phyloP scores from a whole-genome alignment of 2,113 vertebrate species.

The Climacteris rufus region DNA sequence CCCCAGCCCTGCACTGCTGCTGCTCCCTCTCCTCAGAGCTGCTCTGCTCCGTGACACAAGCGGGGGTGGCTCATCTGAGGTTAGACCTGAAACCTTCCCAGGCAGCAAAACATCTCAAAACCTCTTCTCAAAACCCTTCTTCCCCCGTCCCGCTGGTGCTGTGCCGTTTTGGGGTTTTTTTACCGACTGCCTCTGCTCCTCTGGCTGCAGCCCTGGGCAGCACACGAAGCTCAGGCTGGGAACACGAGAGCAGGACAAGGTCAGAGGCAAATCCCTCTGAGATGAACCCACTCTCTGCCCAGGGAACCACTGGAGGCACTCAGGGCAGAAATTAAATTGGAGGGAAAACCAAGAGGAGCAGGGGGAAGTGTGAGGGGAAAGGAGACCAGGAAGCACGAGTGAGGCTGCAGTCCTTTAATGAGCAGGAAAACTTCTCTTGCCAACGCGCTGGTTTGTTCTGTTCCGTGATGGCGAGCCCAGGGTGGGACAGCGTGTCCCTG shows the following conservation, averaged over 20 bases:
- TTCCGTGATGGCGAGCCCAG: neutral
- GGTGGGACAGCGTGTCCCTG: neutral
- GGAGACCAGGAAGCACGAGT: neutral
- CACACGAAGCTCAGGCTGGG: accelerated
- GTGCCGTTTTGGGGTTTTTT: neutral
- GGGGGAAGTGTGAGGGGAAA: neutral
- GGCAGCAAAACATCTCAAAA: neutral
- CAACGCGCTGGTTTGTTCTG: neutral
- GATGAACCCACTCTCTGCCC: neutral
- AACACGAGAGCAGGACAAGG: neutral
- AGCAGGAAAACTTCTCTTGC: neutral
- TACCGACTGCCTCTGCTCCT: neutral
- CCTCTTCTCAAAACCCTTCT: too few relatives aligned
- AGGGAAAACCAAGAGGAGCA: neutral
- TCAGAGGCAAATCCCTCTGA: neutral
- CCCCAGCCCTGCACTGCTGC: neutral
- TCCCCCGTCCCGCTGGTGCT: neutral
- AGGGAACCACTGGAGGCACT: neutral
- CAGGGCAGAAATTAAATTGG: neutral
- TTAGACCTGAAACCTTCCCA: neutral
- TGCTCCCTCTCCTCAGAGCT: constrained; percentile 3
- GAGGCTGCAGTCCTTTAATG: constrained; percentile 30
- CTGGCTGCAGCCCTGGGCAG: neutral
- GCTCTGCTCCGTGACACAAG: neutral
- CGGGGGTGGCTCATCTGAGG: accelerated